Percentiles rank a stretch among this genome's conserved stretches.
Evolutionary conservation across 1,140 invertebrate species (phyloP).

Genomic region (Listronotus bonariensis): DNA sequence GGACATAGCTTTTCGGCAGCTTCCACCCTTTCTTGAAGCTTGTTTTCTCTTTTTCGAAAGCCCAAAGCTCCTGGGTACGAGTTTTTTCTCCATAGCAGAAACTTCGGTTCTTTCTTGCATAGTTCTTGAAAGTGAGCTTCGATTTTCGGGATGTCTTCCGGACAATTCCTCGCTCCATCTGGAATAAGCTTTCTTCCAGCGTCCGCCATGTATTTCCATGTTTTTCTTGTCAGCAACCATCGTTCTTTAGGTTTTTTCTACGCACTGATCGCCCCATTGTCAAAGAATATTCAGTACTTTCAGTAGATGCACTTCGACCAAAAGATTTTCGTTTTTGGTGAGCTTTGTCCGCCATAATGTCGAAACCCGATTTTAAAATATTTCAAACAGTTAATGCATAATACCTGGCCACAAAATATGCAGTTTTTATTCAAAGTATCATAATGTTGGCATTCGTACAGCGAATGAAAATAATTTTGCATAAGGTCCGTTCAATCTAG

Average conservation of each 20-base stretch:
- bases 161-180: slow-evolving; percentile 70
- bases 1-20: slow-evolving; percentile 65
- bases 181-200: slow-evolving; percentile 83
- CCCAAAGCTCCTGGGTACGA: slow-evolving; percentile 74
- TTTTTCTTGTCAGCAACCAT: slow-evolving; percentile 85
- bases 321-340: slow-evolving; percentile 44
- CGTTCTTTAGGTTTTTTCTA: slow-evolving; percentile 71
- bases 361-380: slow-evolving; percentile 2
- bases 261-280: slow-evolving; percentile 60
- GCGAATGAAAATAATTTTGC: slow-evolving; percentile 18
- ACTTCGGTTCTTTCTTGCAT: slow-evolving; percentile 75
- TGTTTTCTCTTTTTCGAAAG: slow-evolving; percentile 61
- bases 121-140: slow-evolving; percentile 84
- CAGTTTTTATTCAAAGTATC: slow-evolving; percentile 12
- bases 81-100: slow-evolving; percentile 79
- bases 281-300: slow-evolving; percentile 49
- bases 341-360: slow-evolving; percentile 48
- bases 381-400: slow-evolving; percentile 16
- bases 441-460: slow-evolving; percentile 14
- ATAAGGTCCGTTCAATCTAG: slow-evolving; percentile 30
- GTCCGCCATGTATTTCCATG: slow-evolving; percentile 89
- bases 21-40: slow-evolving; percentile 65
- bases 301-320: slow-evolving; percentile 49
- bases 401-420: slow-evolving; percentile 5
- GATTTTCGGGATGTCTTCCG: slow-evolving; percentile 76